Percentiles rank a stretch among this genome's conserved stretches.
These are phyloP conservation scores for Drosophila neonasuta DNA, from an alignment of 2,888 invertebrate species.

Conservation along the genomic window DNA sequence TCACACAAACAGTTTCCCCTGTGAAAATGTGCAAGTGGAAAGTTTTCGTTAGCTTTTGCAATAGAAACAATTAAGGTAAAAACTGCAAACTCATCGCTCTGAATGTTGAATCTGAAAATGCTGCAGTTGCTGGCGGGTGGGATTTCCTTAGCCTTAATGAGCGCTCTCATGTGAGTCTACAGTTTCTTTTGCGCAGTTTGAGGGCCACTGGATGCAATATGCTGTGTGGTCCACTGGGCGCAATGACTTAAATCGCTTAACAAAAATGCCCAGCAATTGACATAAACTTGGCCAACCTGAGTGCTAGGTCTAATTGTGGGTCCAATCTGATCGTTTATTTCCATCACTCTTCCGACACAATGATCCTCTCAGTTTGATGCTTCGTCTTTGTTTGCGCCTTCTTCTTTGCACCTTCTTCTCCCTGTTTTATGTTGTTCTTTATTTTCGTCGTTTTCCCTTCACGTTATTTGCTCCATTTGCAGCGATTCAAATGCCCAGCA, in stretches of 20 bases:
- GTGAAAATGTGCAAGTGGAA: constrained; percentile 62
- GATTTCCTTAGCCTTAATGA: constrained; percentile 51
- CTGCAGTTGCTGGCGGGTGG: constrained; percentile 1
- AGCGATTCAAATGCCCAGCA: constrained; percentile 70
- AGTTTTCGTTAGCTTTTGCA: constrained; percentile 48
- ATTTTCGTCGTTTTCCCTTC: not conserved
- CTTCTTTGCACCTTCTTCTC: not conserved
- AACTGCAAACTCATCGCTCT: constrained; percentile 60
- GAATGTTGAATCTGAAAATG: constrained; percentile 29
- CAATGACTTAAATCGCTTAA: constrained; percentile 52
- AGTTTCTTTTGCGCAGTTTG: constrained; percentile 34
- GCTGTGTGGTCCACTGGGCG: constrained; percentile 50
- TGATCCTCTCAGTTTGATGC: not conserved
- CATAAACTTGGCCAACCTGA: constrained; percentile 47
- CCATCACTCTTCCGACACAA: constrained; percentile 21
- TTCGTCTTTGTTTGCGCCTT: too few relatives aligned
- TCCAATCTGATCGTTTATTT: constrained; percentile 39
- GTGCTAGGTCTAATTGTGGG: constrained; percentile 50
- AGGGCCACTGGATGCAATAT: constrained; percentile 28
- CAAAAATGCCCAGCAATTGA: constrained; percentile 57
- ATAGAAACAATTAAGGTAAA: constrained; percentile 57
- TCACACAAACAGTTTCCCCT: constrained; percentile 40
- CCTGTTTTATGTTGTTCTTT: not conserved
- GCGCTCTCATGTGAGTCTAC: constrained; percentile 33
- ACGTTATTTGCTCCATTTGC: constrained; percentile 41